Evolutionary conservation across 2,797 vertebrate species (phyloP).

Genomic region (Crocodylus rhombifer): DNA sequence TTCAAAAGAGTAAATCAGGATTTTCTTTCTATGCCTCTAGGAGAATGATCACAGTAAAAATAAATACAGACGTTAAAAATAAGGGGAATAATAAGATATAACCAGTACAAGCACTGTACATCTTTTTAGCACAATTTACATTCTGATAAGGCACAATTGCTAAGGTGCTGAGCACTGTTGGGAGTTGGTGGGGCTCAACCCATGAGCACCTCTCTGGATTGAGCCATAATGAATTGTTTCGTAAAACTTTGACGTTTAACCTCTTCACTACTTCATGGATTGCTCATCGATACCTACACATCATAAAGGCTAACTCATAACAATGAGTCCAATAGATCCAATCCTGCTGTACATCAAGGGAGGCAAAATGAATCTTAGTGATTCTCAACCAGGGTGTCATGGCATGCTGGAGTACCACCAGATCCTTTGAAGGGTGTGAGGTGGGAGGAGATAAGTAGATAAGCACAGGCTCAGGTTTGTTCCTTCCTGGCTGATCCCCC

Average conservation of each 20-base stretch:
- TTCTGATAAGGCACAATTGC: neutral
- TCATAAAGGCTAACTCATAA: neutral
- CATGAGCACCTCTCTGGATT: neutral
- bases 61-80: conserved; percentile 62
- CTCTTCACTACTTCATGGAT: neutral
- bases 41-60: conserved; percentile 54
- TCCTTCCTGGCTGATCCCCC: no score
- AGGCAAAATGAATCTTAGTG: neutral
- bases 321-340: neutral
- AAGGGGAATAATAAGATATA: conserved; percentile 51
- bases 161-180: neutral
- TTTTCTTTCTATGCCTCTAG: conserved; percentile 37
- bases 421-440: no score
- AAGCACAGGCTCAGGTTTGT: no score
- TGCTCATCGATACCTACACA: neutral
- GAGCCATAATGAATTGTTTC: neutral
- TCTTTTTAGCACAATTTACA: conserved; percentile 58
- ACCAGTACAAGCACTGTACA: conserved; percentile 9
- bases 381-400: no score
- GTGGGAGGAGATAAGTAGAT: no score
- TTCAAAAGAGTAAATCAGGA: conserved; percentile 50
- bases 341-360: neutral
- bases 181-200: neutral
- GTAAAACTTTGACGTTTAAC: conserved; percentile 12
- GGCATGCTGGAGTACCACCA: no score